Evolutionary conservation across 2,113 vertebrate genomes (phyloP), one percentile per base, ranked within the genome.

Genomic region (Macaca nemestrina): DNA sequence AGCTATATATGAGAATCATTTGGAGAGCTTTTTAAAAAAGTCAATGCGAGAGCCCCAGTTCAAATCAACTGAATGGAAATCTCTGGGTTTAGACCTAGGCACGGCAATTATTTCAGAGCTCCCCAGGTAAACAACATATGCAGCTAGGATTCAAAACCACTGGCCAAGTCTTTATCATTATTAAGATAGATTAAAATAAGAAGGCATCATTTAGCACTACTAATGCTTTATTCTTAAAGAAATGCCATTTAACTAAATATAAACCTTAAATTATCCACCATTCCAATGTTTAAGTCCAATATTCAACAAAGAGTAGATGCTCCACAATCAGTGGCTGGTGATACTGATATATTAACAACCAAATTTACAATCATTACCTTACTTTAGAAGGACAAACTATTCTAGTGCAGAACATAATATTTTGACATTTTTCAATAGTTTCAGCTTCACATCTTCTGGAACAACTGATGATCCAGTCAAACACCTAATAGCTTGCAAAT

Each of bases 131-230:
- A 27, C 48, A 80, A 20, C 61, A 93, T 43, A 8, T 55, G 1
- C n/a, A 85, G 27, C 9, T 78, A 84, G 25, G 14, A 92, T 32
- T 90, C 59, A 82, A 96, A 94, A 94, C 25, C 27, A 90, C 0
- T 90, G 76, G 10, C 57, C 43, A 48, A 5, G 61, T 70, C 61
- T 91, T 68, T 84, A 59, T 45, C 81, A 61, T 78, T 59, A 76
- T 50, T 88, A 92, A 88, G 30, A 88, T 5, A 88, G 5, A 85
- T 17, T 72, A 86, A 96, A 96, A 89, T 35, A 64, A 38, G 76
- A 75, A 88, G 4, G 5, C 18, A 75, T 72, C 43, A 88, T 55
- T 18, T 76, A 72, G 43, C 32, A 85, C n/a, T 40, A 50, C 40
- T 72, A 90, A 48, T 11, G 88, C 7, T 89, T 57, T 76, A 61